Conservation (phyloP, 2,113 vertebrate genomes). For the Lophius piscatorius region DNA sequence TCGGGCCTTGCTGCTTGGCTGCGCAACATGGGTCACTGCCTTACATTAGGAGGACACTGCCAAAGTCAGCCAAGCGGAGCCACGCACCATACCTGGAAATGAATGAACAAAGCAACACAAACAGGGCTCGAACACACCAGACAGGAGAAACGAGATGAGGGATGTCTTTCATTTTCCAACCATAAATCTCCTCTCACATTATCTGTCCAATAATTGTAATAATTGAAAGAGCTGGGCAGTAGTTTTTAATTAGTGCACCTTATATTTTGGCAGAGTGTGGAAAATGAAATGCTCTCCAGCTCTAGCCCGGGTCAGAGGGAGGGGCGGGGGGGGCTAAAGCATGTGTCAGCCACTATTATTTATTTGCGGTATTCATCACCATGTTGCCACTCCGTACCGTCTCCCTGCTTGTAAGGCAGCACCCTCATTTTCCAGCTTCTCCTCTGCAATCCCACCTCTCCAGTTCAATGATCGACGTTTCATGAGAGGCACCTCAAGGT, state of each 20-base stretch:
- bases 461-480: slow-evolving; percentile 71
- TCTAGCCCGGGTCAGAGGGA: slow-evolving; percentile 57
- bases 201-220: slow-evolving; percentile 41
- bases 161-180: too few species aligned
- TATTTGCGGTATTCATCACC: slow-evolving; percentile 73
- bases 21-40: slow-evolving; percentile 79
- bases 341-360: slow-evolving; percentile 66
- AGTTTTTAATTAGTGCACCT: slow-evolving; percentile 62
- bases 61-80: slow-evolving; percentile 66
- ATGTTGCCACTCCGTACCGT: slow-evolving; percentile 34
- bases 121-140: background rate
- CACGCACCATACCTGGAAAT: slow-evolving; percentile 64
- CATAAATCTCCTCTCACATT: slow-evolving; percentile 50
- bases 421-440: slow-evolving; percentile 52
- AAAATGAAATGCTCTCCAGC: slow-evolving; percentile 63
- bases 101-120: slow-evolving; percentile 45
- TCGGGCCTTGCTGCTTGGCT: slow-evolving; percentile 76
- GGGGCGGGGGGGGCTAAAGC: slow-evolving; percentile 52
- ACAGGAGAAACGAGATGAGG: too few species aligned
- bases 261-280: slow-evolving; percentile 58
- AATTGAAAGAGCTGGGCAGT: slow-evolving; percentile 37
- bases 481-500: slow-evolving; percentile 69
- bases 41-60: slow-evolving; percentile 77
- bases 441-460: slow-evolving; percentile 59
- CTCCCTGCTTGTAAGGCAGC: slow-evolving; percentile 36